These are phyloP conservation scores for Spilogale gracilis DNA, from an alignment of 2,113 vertebrate genomes.

Conservation along the genomic window DNA sequence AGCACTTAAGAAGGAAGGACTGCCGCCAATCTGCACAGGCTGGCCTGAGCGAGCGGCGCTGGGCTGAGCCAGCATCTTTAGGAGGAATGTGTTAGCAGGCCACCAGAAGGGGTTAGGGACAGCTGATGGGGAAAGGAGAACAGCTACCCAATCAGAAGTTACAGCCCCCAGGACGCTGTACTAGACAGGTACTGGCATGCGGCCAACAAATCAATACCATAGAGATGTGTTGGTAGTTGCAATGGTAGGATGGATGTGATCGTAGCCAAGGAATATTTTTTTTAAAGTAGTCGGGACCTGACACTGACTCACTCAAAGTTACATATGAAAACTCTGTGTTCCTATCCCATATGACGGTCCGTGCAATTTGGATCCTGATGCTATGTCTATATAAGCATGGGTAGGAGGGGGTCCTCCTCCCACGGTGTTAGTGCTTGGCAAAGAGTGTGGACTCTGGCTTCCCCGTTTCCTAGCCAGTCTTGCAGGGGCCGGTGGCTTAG, in stretches of 20 bases:
- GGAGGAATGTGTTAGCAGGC: background rate
- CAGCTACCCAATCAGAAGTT: background rate
- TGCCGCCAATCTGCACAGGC: background rate
- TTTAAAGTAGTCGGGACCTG: background rate
- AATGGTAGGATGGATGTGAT: background rate
- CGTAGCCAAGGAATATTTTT: background rate
- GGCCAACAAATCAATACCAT: background rate
- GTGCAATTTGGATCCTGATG: background rate
- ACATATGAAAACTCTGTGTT: background rate
- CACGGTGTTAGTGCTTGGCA: background rate
- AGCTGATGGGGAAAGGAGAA: background rate
- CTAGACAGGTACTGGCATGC: rapidly evolving
- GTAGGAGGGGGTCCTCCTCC: background rate
- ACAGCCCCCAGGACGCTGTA: background rate
- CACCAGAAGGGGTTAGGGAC: background rate
- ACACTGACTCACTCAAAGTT: background rate
- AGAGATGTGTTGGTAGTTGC: background rate
- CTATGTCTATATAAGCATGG: background rate
- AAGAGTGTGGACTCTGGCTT: background rate
- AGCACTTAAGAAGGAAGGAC: constrained; percentile 52
- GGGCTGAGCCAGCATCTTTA: background rate
- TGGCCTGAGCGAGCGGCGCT: background rate
- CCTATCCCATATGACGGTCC: background rate
- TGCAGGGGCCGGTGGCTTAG: background rate
- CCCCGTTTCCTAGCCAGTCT: background rate